These are phyloP conservation scores for Paracentrotus lividus DNA, from an alignment of 53 echinoderm and acorn worm genomes.

Conservation along the genomic window DNA sequence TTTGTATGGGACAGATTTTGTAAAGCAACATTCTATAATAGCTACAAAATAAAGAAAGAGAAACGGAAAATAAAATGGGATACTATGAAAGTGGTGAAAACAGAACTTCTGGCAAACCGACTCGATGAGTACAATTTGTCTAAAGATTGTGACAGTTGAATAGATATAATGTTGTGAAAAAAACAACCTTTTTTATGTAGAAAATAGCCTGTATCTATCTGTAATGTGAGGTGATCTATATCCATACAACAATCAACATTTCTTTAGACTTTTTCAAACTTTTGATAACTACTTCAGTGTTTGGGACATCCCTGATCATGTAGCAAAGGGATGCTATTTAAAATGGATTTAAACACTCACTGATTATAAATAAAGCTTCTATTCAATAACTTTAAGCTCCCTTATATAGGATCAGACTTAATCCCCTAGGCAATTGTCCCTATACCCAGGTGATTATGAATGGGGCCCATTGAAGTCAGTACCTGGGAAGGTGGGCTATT, in stretches of 20 bases:
- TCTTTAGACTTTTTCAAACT: not conserved
- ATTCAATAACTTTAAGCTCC: not conserved
- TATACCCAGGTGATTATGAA: not conserved
- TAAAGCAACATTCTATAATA: not conserved
- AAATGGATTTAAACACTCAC: not conserved
- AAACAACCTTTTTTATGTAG: not conserved
- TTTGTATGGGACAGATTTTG: not conserved
- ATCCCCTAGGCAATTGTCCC: not conserved
- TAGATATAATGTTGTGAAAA: not conserved
- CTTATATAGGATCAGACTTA: not conserved
- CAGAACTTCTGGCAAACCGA: not conserved
- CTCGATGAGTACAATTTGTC: not conserved
- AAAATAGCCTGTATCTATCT: not conserved
- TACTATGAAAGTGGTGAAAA: not conserved
- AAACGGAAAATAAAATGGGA: not conserved
- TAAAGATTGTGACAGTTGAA: not conserved
- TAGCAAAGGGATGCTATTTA: slow-evolving; percentile 2
- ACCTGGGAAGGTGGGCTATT: not conserved
- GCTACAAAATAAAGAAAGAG: not conserved
- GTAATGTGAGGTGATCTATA: not conserved
- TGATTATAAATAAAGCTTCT: slow-evolving; percentile 29
- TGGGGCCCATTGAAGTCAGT: not conserved
- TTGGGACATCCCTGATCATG: not conserved
- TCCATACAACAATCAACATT: not conserved
- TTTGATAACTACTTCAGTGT: not conserved